A percentile compares a stretch with the other conserved stretches of the same genome.
Evolutionary conservation across 2,797 vertebrate genomes (phyloP).

Genomic region (Craterocephalus amniculus): DNA sequence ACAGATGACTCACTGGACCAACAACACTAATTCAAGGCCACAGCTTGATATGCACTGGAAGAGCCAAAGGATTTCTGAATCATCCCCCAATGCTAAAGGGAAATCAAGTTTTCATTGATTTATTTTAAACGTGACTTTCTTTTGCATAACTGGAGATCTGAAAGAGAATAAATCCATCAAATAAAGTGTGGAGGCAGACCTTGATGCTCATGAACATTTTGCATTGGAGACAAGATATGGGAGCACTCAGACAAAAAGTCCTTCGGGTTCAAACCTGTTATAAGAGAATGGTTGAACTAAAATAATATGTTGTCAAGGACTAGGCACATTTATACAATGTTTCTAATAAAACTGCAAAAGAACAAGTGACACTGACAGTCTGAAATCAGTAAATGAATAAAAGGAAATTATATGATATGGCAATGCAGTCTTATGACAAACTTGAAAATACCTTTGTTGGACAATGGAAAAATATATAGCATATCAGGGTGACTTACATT

Average conservation of each 20-base stretch:
- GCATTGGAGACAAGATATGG: constrained; percentile 31
- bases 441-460: too few relatives aligned
- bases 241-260: constrained; percentile 34
- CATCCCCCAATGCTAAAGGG: constrained; percentile 46
- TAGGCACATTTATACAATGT: constrained; percentile 14
- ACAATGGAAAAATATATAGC: background rate
- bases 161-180: constrained; percentile 29
- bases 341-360: constrained; percentile 19
- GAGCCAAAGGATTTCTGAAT: constrained; percentile 53
- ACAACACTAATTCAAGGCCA: constrained; percentile 53
- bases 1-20: constrained; percentile 38
- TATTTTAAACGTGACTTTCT: constrained; percentile 65
- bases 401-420: constrained; percentile 16
- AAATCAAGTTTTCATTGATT: constrained; percentile 77
- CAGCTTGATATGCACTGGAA: constrained; percentile 30
- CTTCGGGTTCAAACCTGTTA: constrained; percentile 15
- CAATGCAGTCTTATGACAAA: too few relatives aligned
- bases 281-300: constrained; percentile 25
- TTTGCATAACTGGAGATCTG: constrained; percentile 63
- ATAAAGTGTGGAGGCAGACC: constrained; percentile 25
- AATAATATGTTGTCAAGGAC: constrained; percentile 20
- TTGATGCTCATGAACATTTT: constrained; percentile 30
- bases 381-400: background rate
- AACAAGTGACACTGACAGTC: constrained; percentile 11
- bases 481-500: background rate